These are phyloP conservation scores for Montipora capitata DNA, from an alignment of 92 coral and sea anemone species.

Conservation along the genomic window DNA sequence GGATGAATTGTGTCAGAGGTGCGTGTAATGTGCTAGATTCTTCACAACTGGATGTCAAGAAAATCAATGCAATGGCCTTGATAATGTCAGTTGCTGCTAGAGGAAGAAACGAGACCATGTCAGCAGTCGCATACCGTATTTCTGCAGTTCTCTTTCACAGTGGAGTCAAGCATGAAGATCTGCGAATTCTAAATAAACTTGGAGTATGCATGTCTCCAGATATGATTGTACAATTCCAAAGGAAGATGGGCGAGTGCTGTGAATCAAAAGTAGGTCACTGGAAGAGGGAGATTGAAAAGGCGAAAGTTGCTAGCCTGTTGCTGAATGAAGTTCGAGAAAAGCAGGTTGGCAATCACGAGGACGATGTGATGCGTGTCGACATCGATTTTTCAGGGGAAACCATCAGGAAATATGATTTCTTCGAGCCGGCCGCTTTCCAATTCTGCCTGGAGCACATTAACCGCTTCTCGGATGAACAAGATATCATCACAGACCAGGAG, in stretches of 20 bases:
- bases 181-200: slow-evolving; percentile 47
- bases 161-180: slow-evolving; percentile 69
- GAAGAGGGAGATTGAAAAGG: slow-evolving; percentile 60
- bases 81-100: no score
- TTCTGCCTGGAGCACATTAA: slow-evolving; percentile 13
- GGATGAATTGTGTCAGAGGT: no score
- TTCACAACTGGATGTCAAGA: no score
- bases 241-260: slow-evolving; percentile 55
- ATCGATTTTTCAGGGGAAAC: slow-evolving; percentile 52
- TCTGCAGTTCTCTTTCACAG: no score
- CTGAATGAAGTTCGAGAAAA: slow-evolving; percentile 52
- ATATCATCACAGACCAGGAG: slow-evolving; percentile 3
- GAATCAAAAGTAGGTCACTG: slow-evolving; percentile 50
- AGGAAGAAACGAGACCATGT: slow-evolving; percentile 63
- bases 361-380: slow-evolving; percentile 10
- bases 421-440: not conserved
- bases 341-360: slow-evolving; percentile 43
- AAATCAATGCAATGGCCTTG: no score
- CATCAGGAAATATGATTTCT: slow-evolving; percentile 16
- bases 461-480: not conserved
- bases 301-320: slow-evolving; percentile 25
- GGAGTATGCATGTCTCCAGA: slow-evolving; percentile 58
- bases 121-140: slow-evolving; percentile 13
- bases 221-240: slow-evolving; percentile 49
- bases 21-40: no score